Conservation (phyloP, 2,113 vertebrate genomes). For the Laticauda laticaudata region DNA sequence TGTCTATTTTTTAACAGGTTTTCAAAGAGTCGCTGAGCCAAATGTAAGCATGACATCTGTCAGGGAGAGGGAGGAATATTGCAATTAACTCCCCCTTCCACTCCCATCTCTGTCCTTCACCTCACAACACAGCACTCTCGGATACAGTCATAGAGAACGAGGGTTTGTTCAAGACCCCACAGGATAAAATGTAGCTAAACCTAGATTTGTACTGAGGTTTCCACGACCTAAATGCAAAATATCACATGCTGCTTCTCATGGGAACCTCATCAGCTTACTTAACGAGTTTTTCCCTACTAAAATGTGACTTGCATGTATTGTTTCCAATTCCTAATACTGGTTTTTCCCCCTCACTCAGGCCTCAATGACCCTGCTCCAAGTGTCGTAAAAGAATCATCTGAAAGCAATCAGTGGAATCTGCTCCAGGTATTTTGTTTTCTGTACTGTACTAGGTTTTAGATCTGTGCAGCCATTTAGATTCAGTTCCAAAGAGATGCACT, state of each 20-base stretch:
- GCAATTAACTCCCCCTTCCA: not conserved
- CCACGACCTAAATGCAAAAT: not conserved
- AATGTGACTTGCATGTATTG: not conserved
- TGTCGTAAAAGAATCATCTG: conserved; percentile 67
- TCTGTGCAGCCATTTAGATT: not conserved
- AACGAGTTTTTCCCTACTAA: not conserved
- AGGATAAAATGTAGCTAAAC: not conserved
- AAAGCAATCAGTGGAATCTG: conserved; percentile 69
- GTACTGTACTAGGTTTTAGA: not conserved
- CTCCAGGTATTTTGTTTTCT: conserved; percentile 71
- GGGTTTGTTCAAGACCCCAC: not conserved
- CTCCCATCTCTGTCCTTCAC: not conserved
- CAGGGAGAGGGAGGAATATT: not conserved
- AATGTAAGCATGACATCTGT: not conserved
- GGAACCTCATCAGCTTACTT: not conserved
- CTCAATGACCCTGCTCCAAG: conserved; percentile 74
- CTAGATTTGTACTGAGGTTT: not conserved
- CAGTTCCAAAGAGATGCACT: not conserved
- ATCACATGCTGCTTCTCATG: not conserved
- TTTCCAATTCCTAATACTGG: not conserved
- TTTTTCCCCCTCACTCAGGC: conserved; percentile 67
- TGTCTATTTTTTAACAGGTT: not conserved
- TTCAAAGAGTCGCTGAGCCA: not conserved
- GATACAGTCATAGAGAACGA: not conserved
- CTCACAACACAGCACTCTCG: not conserved